A percentile compares a stretch with the other conserved stretches of the same genome.
Conservation (phyloP, 2,113 vertebrate species). For the Cynopterus brachyotis region DNA sequence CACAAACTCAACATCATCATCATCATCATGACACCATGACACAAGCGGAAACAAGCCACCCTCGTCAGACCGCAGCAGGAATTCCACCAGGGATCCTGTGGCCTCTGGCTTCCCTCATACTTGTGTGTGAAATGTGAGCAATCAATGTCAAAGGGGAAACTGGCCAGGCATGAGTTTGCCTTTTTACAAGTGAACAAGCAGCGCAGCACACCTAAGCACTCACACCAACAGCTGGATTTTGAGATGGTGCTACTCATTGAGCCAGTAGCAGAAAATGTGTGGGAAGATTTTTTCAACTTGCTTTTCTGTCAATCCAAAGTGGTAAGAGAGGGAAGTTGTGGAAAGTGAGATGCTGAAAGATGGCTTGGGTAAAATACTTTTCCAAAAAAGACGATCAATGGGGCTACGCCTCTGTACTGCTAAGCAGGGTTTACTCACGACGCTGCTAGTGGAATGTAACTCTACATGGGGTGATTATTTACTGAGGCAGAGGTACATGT, state of each 20-base stretch:
- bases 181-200: not conserved
- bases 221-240: not conserved
- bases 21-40: not conserved
- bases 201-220: not conserved
- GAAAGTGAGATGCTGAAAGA: not conserved
- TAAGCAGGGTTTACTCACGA: not conserved
- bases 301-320: slow-evolving; percentile 19
- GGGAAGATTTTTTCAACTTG: slow-evolving; percentile 30
- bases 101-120: not conserved
- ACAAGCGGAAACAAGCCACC: not conserved
- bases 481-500: not conserved
- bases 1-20: not conserved
- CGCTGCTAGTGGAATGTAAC: not conserved
- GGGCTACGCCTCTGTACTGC: not conserved
- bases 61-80: not conserved
- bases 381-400: not conserved
- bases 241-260: slow-evolving; percentile 2
- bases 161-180: not conserved
- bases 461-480: not conserved
- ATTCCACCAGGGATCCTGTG: not conserved
- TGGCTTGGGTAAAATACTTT: not conserved
- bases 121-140: not conserved
- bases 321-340: not conserved
- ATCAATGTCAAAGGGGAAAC: not conserved
- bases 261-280: not conserved